Evolutionary conservation across 1,140 invertebrate species (phyloP).

Genomic region (Neodiprion pinetum): DNA sequence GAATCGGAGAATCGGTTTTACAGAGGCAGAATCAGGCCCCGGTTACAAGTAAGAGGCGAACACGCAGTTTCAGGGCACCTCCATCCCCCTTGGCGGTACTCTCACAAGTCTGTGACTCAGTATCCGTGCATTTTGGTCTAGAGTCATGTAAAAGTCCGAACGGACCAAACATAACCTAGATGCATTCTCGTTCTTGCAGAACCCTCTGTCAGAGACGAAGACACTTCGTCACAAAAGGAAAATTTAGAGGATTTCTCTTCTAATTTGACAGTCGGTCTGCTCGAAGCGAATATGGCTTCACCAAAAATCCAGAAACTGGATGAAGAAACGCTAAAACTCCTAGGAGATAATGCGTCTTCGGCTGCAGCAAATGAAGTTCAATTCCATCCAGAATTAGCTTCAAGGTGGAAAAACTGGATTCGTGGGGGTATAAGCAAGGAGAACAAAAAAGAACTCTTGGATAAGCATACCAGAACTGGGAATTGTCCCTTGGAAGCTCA

Average conservation of each 20-base stretch:
- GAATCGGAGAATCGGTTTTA: background rate
- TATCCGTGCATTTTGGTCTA: background rate
- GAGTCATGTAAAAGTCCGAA: background rate
- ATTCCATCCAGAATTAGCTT: background rate
- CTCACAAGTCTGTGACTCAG: background rate
- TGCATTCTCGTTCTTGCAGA: no score
- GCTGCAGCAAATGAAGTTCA: background rate
- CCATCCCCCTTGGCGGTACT: background rate
- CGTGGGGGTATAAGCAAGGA: background rate
- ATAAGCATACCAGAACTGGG: slow-evolving; percentile 15
- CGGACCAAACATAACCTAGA: no score
- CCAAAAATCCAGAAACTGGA: background rate
- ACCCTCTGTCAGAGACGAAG: no score
- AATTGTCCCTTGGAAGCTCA: no score
- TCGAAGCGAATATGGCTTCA: background rate
- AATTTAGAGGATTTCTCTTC: background rate
- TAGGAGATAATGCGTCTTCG: background rate
- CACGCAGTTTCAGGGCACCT: background rate
- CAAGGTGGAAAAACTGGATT: background rate
- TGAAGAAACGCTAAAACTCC: background rate
- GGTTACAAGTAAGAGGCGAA: background rate
- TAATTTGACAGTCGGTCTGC: background rate
- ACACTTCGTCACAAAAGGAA: no score
- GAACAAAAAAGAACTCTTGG: background rate
- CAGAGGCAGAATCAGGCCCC: background rate